phyloP scores from a whole-genome alignment of 1,140 invertebrate genomes.

The Asobara japonica region DNA sequence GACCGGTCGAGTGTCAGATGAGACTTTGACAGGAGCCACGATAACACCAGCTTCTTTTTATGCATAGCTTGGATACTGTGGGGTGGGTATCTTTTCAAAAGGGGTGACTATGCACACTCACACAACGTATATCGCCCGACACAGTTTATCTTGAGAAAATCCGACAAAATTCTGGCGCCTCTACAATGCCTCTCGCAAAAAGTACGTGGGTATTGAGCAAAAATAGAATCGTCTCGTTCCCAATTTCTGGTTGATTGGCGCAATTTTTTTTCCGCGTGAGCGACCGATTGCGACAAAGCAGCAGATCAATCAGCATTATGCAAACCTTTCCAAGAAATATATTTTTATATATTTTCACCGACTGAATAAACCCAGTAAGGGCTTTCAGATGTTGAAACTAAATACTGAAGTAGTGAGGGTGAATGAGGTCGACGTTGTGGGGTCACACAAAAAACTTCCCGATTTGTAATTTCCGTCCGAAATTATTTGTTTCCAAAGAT shows the following conservation, averaged over 20 bases:
- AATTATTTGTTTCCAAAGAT: too few species aligned
- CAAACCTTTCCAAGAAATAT: too few species aligned
- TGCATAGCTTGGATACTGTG: background rate
- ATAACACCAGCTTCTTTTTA: background rate
- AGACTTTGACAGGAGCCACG: background rate
- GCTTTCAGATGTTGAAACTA: too few species aligned
- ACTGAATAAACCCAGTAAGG: too few species aligned
- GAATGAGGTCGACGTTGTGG: too few species aligned
- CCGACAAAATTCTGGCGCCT: conserved; percentile 6
- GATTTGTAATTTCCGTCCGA: too few species aligned
- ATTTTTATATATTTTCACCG: too few species aligned
- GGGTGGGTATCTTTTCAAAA: background rate
- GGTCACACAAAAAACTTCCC: too few species aligned
- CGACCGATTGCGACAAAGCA: background rate
- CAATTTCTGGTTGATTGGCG: conserved; percentile 38
- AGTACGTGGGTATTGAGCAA: conserved; percentile 26
- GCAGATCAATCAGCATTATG: too few species aligned
- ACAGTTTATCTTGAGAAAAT: conserved; percentile 6
- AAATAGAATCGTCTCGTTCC: conserved; percentile 41
- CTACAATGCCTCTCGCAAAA: background rate
- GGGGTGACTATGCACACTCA: background rate
- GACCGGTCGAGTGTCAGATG: background rate
- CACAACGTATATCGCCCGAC: background rate
- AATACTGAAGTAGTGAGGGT: too few species aligned
- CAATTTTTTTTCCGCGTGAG: conserved; percentile 35